Evolutionary conservation across 2,113 vertebrate species (phyloP).

Genomic region (Capra hircus): DNA sequence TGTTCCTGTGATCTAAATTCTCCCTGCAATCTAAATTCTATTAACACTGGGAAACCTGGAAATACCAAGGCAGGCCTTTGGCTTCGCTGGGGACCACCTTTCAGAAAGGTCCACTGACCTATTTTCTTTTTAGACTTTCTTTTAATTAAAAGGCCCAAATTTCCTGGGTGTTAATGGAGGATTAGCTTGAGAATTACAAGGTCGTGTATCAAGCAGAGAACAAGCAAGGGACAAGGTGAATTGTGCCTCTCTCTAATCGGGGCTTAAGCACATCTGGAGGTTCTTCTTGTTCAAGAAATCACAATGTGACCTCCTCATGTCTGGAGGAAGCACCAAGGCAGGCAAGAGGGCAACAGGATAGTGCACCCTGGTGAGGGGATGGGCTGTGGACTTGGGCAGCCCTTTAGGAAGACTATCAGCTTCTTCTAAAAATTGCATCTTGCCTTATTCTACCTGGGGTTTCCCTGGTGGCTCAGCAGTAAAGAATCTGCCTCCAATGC

Average conservation of each 20-base stretch:
- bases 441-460: background rate
- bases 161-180: background rate
- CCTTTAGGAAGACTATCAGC: background rate
- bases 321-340: background rate
- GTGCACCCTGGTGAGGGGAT: background rate
- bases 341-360: background rate
- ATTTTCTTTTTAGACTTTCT: conserved; percentile 1
- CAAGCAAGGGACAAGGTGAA: background rate
- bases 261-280: background rate
- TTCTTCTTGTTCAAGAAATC: background rate
- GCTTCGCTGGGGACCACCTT: conserved; percentile 11
- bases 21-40: background rate
- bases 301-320: rapidly evolving
- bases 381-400: too few species aligned
- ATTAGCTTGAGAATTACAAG: background rate
- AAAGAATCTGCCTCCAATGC: background rate
- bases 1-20: background rate
- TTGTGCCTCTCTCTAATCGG: background rate
- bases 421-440: background rate
- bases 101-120: conserved; percentile 17
- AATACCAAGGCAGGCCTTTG: background rate
- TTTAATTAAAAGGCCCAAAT: conserved; percentile 28
- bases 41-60: background rate
- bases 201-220: background rate
- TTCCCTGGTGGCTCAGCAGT: background rate